Evolutionary conservation across 2,888 invertebrate species (phyloP).

Genomic region (Dascillus cervinus): DNA sequence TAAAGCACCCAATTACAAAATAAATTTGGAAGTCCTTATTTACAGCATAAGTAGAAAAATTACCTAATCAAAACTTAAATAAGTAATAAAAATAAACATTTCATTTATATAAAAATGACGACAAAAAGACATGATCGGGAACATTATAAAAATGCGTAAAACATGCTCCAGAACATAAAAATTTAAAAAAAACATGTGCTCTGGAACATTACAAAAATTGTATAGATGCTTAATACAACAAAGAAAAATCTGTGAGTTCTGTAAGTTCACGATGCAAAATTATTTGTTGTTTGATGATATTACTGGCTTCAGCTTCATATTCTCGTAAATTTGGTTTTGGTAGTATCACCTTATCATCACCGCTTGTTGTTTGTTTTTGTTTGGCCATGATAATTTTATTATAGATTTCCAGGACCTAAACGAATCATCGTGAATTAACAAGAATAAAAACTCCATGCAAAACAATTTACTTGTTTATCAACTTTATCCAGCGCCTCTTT

Average conservation of each 20-base stretch:
- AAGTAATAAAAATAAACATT: too few species aligned
- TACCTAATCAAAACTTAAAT: too few species aligned
- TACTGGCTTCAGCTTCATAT: slow-evolving; percentile 33
- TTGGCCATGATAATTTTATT: slow-evolving; percentile 72
- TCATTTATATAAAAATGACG: too few species aligned
- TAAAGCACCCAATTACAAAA: too few species aligned
- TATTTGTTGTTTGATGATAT: slow-evolving; percentile 33
- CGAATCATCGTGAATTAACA: slow-evolving; percentile 4
- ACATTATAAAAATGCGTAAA: too few species aligned
- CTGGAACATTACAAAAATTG: too few species aligned
- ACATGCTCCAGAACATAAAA: too few species aligned
- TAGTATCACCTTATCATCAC: slow-evolving; percentile 26
- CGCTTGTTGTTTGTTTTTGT: slow-evolving; percentile 66
- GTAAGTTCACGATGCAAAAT: slow-evolving; percentile 20
- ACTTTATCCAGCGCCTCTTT: slow-evolving; percentile 37
- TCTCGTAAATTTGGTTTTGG: slow-evolving; percentile 28
- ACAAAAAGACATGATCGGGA: too few species aligned
- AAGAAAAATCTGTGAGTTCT: slow-evolving; percentile 17
- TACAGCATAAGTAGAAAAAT: too few species aligned
- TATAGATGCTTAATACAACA: slow-evolving; percentile 15
- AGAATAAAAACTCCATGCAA: slow-evolving; percentile 10
- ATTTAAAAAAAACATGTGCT: too few species aligned
- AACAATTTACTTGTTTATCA: slow-evolving; percentile 31
- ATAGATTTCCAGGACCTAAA: slow-evolving; percentile 69
- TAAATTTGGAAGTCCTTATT: too few species aligned